Evolutionary conservation across 2,888 invertebrate genomes (phyloP).

Genomic region (Epinotia nisella): DNA sequence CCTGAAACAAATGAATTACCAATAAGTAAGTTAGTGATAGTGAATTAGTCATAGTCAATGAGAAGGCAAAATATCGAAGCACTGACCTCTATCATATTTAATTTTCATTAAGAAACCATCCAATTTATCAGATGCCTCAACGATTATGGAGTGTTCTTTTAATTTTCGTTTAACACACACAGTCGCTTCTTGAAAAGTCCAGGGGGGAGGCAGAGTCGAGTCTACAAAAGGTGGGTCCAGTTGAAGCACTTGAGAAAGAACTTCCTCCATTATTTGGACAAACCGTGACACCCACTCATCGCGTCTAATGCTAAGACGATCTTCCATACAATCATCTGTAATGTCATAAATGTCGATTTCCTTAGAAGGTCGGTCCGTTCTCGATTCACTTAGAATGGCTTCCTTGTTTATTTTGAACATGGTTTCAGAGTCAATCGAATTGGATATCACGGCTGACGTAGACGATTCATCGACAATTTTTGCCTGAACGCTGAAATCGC

Average conservation of each 20-base stretch:
- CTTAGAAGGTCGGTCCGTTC: slow-evolving; percentile 25
- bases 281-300: slow-evolving; percentile 76
- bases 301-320: slow-evolving; percentile 60
- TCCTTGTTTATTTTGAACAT: slow-evolving; percentile 38
- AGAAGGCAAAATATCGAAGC: slow-evolving; percentile 15
- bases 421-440: slow-evolving; percentile 53
- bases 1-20: slow-evolving; percentile 66
- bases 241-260: slow-evolving; percentile 63
- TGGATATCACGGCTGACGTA: slow-evolving; percentile 60
- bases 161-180: slow-evolving; percentile 66
- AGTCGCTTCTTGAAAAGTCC: slow-evolving; percentile 70
- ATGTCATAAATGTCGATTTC: slow-evolving; percentile 62
- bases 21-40: background rate
- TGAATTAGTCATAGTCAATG: slow-evolving; percentile 2
- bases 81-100: slow-evolving; percentile 63
- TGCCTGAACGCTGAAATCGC: background rate
- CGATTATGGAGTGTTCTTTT: slow-evolving; percentile 49
- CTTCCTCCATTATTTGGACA: slow-evolving; percentile 76
- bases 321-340: slow-evolving; percentile 60
- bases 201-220: slow-evolving; percentile 62
- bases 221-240: slow-evolving; percentile 55
- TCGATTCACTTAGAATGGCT: slow-evolving; percentile 26
- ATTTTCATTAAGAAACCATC: slow-evolving; percentile 58
- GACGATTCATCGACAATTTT: slow-evolving; percentile 52
- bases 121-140: slow-evolving; percentile 62